Percentiles rank a stretch among this genome's conserved stretches.
phyloP scores from a whole-genome alignment of 1,140 invertebrate species.

The Caenorhabditis brenneri region DNA sequence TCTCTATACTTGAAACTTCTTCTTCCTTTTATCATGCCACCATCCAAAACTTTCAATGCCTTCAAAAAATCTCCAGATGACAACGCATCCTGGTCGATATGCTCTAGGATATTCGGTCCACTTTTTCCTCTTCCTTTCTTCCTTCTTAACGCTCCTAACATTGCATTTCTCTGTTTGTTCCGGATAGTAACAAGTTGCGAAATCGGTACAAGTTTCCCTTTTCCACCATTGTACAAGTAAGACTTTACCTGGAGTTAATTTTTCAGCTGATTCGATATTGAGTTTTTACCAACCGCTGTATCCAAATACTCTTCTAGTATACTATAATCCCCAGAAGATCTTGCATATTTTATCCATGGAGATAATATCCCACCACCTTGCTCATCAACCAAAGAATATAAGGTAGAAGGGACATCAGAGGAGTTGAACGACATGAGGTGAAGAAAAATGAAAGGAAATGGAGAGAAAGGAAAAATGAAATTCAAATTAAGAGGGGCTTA shows the following conservation, averaged over 20 bases:
- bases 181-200: slow-evolving; percentile 84
- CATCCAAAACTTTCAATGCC: slow-evolving; percentile 53
- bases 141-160: slow-evolving; percentile 77
- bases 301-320: slow-evolving; percentile 57
- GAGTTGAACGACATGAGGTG: slow-evolving; percentile 49
- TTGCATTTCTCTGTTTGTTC: slow-evolving; percentile 83
- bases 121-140: slow-evolving; percentile 57
- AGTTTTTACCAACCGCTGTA: slow-evolving; percentile 75
- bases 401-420: slow-evolving; percentile 37
- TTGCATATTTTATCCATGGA: slow-evolving; percentile 88
- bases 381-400: slow-evolving; percentile 71
- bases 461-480: background rate
- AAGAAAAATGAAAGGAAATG: background rate
- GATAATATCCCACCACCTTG: slow-evolving; percentile 85
- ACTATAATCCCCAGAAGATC: slow-evolving; percentile 82
- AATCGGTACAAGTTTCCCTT: slow-evolving; percentile 85
- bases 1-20: slow-evolving; percentile 77
- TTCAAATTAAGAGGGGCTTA: background rate
- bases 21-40: slow-evolving; percentile 73
- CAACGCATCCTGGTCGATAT: slow-evolving; percentile 48
- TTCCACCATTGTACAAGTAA: slow-evolving; percentile 89
- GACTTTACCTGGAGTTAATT: slow-evolving; percentile 85
- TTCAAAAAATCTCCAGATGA: slow-evolving; percentile 43
- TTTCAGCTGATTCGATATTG: slow-evolving; percentile 79
- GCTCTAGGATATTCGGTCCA: slow-evolving; percentile 56